Evolutionary conservation across 2,888 invertebrate genomes (phyloP).

Genomic region (Cinara cedri): DNA sequence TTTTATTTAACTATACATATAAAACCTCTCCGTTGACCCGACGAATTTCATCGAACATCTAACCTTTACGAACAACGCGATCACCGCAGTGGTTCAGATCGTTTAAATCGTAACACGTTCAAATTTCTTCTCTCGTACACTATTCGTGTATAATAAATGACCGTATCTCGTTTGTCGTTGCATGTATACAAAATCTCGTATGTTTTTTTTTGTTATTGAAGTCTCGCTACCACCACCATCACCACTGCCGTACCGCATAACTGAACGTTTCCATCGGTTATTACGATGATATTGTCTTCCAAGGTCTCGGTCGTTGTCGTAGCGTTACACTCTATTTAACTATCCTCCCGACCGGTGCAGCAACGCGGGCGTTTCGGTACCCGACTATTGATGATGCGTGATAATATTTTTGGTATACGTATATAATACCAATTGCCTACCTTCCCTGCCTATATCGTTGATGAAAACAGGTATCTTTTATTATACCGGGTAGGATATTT

Average conservation of each 20-base stretch:
- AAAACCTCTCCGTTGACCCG: no score
- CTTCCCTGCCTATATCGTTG: no score
- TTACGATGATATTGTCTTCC: background rate
- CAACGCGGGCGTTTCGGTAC: no score
- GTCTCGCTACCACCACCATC: no score
- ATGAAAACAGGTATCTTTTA: no score
- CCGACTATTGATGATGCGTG: no score
- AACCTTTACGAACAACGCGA: no score
- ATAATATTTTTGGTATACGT: no score
- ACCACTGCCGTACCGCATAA: background rate
- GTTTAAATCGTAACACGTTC: background rate
- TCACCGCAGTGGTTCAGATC: background rate
- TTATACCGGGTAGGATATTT: no score
- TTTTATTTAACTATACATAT: no score
- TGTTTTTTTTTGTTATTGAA: background rate
- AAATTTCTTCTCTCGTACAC: background rate
- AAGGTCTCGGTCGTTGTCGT: background rate
- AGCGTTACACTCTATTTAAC: constrained; percentile 24
- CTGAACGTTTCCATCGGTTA: constrained; percentile 4
- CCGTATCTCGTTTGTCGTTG: background rate
- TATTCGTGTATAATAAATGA: background rate
- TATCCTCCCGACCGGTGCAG: background rate
- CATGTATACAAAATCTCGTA: background rate
- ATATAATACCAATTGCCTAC: no score
- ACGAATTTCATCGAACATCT: no score